These are phyloP conservation scores for Sebastes vulpes DNA, from an alignment of 2,797 vertebrate genomes.

Conservation along the genomic window DNA sequence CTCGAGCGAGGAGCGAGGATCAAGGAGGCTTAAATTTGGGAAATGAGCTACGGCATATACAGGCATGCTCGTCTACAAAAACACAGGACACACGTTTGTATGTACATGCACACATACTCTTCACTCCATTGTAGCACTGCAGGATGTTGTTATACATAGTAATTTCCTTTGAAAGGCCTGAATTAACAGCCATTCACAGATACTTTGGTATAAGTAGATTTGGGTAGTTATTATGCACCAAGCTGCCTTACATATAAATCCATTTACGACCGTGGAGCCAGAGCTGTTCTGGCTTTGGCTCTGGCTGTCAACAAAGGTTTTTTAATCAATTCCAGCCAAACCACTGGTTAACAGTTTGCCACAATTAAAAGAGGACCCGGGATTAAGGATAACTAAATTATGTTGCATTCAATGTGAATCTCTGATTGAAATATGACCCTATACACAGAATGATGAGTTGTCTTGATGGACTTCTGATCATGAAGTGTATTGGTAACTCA, in stretches of 20 bases:
- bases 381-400: background rate
- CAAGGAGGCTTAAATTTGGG: no score
- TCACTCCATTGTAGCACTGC: background rate
- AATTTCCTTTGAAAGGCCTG: background rate
- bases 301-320: background rate
- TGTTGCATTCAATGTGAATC: background rate
- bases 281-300: background rate
- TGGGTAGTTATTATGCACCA: background rate
- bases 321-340: background rate
- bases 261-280: background rate
- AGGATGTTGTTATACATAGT: background rate
- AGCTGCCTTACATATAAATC: background rate
- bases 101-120: background rate
- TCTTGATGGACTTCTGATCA: background rate
- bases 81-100: background rate
- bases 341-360: background rate
- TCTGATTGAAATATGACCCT: background rate
- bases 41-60: background rate
- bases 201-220: background rate
- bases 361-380: background rate
- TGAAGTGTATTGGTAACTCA: background rate
- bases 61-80: background rate
- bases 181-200: background rate
- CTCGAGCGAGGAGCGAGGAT: no score
- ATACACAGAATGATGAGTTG: background rate